Conservation (phyloP, 2,888 invertebrate species). For the Lithophane socia region DNA sequence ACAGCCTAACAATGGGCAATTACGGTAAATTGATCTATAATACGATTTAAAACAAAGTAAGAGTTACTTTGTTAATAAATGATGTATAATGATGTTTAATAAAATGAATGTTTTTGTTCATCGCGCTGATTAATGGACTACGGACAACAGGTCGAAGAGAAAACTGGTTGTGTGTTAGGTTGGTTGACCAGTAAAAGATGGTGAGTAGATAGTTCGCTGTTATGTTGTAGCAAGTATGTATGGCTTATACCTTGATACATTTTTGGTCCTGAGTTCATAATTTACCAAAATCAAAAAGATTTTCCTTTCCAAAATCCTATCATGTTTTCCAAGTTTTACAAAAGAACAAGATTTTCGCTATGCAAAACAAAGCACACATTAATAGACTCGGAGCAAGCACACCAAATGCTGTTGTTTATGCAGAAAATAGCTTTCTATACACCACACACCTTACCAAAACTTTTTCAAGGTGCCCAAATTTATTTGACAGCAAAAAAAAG, state of each 20-base stretch:
- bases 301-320: not conserved
- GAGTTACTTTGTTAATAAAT: conserved; percentile 55
- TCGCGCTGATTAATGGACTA: conserved; percentile 80
- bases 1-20: conserved; percentile 51
- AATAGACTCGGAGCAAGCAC: not conserved
- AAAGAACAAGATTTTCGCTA: not conserved
- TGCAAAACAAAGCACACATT: not conserved
- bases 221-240: conserved; percentile 1
- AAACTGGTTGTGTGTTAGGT: conserved; percentile 77
- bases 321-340: not conserved
- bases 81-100: conserved; percentile 79
- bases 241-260: not conserved
- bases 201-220: conserved; percentile 19
- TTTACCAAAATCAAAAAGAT: not conserved
- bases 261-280: not conserved
- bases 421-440: conserved; percentile 65
- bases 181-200: conserved; percentile 67
- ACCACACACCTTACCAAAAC: conserved; percentile 60
- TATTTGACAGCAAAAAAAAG: conserved; percentile 79
- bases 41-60: conserved; percentile 47
- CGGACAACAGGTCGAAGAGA: conserved; percentile 75
- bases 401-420: not conserved
- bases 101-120: conserved; percentile 81
- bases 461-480: conserved; percentile 79
- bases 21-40: conserved; percentile 41